A percentile compares a stretch with the other conserved stretches of the same genome.
These are phyloP conservation scores for Neosilurus mollespiculum DNA, from an alignment of 2,797 vertebrate species.

Conservation along the genomic window DNA sequence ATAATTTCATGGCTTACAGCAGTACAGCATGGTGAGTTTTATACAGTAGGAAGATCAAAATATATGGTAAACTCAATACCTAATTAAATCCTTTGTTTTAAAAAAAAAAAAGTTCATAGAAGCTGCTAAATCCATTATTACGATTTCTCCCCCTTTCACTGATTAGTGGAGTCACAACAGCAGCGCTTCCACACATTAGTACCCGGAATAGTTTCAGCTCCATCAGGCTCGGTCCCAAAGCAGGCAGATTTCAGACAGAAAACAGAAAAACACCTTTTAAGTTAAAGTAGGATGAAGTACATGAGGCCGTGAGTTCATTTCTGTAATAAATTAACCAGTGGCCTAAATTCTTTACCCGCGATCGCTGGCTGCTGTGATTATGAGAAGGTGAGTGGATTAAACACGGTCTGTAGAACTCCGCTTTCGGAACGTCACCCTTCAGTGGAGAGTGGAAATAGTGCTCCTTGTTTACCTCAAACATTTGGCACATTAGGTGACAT, in stretches of 20 bases:
- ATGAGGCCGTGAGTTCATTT: background rate
- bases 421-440: conserved; percentile 23
- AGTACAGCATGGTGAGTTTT: too few species aligned
- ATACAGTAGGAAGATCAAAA: too few species aligned
- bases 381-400: background rate
- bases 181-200: background rate
- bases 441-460: conserved; percentile 13
- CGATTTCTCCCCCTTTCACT: too few species aligned
- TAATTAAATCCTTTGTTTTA: too few species aligned
- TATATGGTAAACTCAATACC: too few species aligned
- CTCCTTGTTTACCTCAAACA: conserved; percentile 41
- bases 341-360: background rate
- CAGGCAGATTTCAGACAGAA: background rate
- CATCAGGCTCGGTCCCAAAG: background rate
- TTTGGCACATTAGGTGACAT: conserved; percentile 55
- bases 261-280: background rate
- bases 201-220: background rate
- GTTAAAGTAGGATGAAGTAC: background rate
- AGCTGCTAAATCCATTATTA: too few species aligned
- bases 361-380: conserved; percentile 3
- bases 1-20: too few species aligned
- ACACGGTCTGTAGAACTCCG: background rate
- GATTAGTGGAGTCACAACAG: background rate
- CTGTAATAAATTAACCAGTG: background rate
- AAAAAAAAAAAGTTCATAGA: too few species aligned